A percentile compares a stretch with the other conserved stretches of the same genome.
Evolutionary conservation across 2,797 vertebrate genomes (phyloP).

Genomic region (Hephaestus fuliginosus): DNA sequence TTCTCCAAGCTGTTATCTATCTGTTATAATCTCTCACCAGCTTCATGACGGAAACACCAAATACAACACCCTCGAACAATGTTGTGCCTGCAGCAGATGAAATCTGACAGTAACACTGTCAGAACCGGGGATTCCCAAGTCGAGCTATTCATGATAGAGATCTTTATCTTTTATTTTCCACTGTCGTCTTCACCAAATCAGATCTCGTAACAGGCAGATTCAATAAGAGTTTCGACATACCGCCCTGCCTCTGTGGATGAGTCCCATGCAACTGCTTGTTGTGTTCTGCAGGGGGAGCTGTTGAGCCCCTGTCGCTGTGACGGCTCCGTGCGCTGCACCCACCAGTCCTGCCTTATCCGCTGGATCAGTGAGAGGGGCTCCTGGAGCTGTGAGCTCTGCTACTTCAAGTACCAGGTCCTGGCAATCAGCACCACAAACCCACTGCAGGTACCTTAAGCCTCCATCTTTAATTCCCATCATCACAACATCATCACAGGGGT

Average conservation of each 20-base stretch:
- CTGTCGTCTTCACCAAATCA: slow-evolving; percentile 15
- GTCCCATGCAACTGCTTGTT: slow-evolving; percentile 25
- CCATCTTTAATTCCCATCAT: background rate
- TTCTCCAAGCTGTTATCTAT: background rate
- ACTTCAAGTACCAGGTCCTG: slow-evolving; percentile 94
- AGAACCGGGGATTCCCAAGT: slow-evolving; percentile 4
- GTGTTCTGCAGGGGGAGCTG: slow-evolving; percentile 88
- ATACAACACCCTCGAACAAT: slow-evolving; percentile 2
- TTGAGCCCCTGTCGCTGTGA: slow-evolving; percentile 91
- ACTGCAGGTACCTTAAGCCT: slow-evolving; percentile 83
- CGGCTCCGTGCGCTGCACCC: slow-evolving; percentile 91
- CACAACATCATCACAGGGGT: background rate
- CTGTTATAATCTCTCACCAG: slow-evolving; percentile 4
- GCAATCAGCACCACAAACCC: slow-evolving; percentile 94
- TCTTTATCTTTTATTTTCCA: background rate
- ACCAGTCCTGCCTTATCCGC: slow-evolving; percentile 92
- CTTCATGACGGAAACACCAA: background rate
- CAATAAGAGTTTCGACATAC: background rate
- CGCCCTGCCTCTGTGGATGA: background rate
- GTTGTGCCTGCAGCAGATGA: background rate
- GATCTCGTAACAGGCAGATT: background rate
- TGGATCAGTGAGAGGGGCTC: slow-evolving; percentile 94
- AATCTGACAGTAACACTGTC: slow-evolving; percentile 12
- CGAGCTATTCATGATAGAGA: background rate
- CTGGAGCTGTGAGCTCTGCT: slow-evolving; percentile 94